phyloP scores from a whole-genome alignment of 2,797 vertebrate genomes.

The Bradypodion ventrale region DNA sequence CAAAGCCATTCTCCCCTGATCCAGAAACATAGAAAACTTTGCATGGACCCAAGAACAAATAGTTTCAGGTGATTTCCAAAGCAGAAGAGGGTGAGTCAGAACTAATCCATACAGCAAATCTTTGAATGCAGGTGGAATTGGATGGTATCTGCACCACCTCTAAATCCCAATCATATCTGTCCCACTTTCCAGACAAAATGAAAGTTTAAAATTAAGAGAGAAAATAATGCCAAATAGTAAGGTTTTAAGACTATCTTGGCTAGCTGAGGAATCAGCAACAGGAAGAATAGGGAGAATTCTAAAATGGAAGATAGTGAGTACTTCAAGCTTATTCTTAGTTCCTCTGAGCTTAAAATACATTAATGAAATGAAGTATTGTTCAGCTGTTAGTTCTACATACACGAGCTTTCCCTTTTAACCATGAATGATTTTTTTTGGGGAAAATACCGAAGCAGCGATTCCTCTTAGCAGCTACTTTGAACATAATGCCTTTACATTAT shows the following conservation, averaged over 20 bases:
- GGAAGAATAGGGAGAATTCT: background rate
- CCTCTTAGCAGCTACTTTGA: slow-evolving; percentile 62
- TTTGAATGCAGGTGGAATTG: too few species aligned
- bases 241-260: too few species aligned
- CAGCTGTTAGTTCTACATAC: background rate
- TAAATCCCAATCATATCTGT: too few species aligned
- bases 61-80: too few species aligned
- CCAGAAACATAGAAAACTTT: too few species aligned
- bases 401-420: slow-evolving; percentile 42
- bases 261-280: background rate
- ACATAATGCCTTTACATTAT: slow-evolving; percentile 65
- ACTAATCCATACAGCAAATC: too few species aligned
- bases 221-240: background rate
- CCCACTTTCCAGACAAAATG: background rate
- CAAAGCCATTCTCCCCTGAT: too few species aligned
- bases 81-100: too few species aligned
- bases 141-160: too few species aligned
- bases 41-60: too few species aligned
- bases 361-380: slow-evolving; percentile 14
- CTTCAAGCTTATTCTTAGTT: background rate
- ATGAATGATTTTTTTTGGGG: slow-evolving; percentile 29
- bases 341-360: background rate
- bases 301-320: background rate
- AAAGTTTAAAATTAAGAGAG: background rate
- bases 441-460: slow-evolving; percentile 59